phyloP scores from a whole-genome alignment of 1,140 invertebrate species.

The Augochlora pura region DNA sequence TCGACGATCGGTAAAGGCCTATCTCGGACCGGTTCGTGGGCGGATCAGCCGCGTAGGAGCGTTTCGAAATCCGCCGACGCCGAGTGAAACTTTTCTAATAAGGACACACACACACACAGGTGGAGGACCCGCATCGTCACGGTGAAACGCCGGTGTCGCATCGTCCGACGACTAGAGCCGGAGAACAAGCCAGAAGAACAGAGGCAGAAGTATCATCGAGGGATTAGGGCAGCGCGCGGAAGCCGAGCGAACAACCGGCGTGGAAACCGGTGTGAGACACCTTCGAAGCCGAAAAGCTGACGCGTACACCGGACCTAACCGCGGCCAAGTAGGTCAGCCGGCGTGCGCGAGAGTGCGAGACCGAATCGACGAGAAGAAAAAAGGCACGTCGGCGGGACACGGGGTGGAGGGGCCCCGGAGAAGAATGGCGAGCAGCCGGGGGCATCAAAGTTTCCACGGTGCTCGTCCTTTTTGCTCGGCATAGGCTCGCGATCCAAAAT shows the following conservation, averaged over 20 bases:
- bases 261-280: not conserved
- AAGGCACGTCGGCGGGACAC: conserved; percentile 15
- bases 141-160: not conserved
- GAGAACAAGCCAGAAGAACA: not conserved
- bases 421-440: conserved; percentile 55
- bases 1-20: no score
- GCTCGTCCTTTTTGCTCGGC: conserved; percentile 39
- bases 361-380: conserved; percentile 52
- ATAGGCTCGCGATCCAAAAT: conserved; percentile 57
- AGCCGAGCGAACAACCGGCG: not conserved
- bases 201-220: not conserved
- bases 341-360: conserved; percentile 62
- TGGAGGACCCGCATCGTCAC: conserved; percentile 23
- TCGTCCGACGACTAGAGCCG: no score
- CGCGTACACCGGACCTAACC: conserved; percentile 49
- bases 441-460: conserved; percentile 52
- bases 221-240: not conserved
- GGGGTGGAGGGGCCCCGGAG: conserved; percentile 30
- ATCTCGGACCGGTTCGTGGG: not conserved
- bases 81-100: conserved; percentile 29
- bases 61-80: not conserved
- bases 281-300: conserved; percentile 52
- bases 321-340: conserved; percentile 64
- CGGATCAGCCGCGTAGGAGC: not conserved
- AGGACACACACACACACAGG: conserved; percentile 20